These are phyloP conservation scores for Holotrichia oblita DNA, from an alignment of 1,140 invertebrate species.

Conservation along the genomic window DNA sequence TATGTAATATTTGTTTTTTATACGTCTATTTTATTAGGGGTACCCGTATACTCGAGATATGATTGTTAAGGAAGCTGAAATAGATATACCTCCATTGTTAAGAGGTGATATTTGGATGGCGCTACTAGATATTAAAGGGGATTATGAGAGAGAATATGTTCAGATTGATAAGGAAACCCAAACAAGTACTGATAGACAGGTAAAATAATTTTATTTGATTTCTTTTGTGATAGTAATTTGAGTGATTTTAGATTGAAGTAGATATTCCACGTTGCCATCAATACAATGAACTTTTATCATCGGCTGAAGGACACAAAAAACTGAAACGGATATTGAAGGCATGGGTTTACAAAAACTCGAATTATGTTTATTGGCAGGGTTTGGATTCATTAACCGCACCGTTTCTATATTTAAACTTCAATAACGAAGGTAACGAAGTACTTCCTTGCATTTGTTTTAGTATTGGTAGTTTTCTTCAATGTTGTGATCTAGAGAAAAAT, in stretches of 20 bases:
- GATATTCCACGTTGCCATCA: conserved; percentile 99
- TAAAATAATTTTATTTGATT: conserved; percentile 56
- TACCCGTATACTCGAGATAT: conserved; percentile 87
- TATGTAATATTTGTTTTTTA: conserved; percentile 21
- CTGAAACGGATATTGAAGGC: conserved; percentile 95
- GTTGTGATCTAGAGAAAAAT: too few relatives aligned
- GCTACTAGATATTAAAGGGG: conserved; percentile 83
- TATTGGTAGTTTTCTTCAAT: background rate
- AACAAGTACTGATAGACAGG: conserved; percentile 93
- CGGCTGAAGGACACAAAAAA: conserved; percentile 89
- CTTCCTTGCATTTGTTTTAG: background rate
- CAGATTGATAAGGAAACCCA: conserved; percentile 95
- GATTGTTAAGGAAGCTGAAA: conserved; percentile 84
- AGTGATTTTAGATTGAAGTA: conserved; percentile 87
- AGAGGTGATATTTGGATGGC: conserved; percentile 93
- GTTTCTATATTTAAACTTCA: conserved; percentile 96
- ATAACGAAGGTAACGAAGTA: conserved; percentile 85
- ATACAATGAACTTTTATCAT: conserved; percentile 96
- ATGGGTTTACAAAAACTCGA: conserved; percentile 93
- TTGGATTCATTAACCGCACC: conserved; percentile 97
- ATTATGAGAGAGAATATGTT: conserved; percentile 80
- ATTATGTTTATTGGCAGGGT: conserved; percentile 99
- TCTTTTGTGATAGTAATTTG: background rate
- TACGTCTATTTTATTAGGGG: conserved; percentile 63
- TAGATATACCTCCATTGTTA: conserved; percentile 92